Percentiles rank a stretch among this genome's conserved stretches.
Evolutionary conservation across 2,113 vertebrate species (phyloP).

Genomic region (Orycteropus afer): DNA sequence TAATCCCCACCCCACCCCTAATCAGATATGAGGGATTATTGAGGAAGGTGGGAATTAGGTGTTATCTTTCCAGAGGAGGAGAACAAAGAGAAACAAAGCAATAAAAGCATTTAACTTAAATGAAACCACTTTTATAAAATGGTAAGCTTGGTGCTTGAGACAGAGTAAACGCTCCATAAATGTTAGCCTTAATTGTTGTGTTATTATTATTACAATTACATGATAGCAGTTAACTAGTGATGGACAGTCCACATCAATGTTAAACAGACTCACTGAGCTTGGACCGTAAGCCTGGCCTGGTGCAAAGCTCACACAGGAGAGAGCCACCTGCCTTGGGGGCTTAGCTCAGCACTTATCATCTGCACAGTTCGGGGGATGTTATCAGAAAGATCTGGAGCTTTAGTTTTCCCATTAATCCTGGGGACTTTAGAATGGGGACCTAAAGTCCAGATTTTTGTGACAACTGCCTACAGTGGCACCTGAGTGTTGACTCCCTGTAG

Average conservation of each 20-base stretch:
- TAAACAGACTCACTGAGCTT: not conserved
- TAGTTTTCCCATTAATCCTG: not conserved
- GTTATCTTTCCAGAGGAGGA: not conserved
- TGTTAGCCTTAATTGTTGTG: not conserved
- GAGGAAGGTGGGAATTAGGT: not conserved
- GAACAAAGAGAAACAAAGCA: not conserved
- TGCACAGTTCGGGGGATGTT: not conserved
- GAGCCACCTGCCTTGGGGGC: not conserved
- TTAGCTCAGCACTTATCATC: not conserved
- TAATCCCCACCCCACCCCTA: not conserved
- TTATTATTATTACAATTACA: not conserved
- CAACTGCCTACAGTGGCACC: not conserved
- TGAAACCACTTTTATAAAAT: not conserved
- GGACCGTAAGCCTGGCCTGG: not conserved
- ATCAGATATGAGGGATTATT: not conserved
- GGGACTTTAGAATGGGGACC: not conserved
- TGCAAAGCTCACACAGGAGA: not conserved
- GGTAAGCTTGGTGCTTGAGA: not conserved
- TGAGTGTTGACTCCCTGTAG: too few species aligned
- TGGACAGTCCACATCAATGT: not conserved
- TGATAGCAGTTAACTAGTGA: not conserved
- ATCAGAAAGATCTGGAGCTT: not conserved
- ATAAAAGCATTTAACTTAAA: not conserved
- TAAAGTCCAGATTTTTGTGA: not conserved
- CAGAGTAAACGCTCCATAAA: not conserved